Evolutionary conservation across 2,113 vertebrate genomes (phyloP), one percentile per base, ranked within the genome.

Genomic region (Hippotragus niger): DNA sequence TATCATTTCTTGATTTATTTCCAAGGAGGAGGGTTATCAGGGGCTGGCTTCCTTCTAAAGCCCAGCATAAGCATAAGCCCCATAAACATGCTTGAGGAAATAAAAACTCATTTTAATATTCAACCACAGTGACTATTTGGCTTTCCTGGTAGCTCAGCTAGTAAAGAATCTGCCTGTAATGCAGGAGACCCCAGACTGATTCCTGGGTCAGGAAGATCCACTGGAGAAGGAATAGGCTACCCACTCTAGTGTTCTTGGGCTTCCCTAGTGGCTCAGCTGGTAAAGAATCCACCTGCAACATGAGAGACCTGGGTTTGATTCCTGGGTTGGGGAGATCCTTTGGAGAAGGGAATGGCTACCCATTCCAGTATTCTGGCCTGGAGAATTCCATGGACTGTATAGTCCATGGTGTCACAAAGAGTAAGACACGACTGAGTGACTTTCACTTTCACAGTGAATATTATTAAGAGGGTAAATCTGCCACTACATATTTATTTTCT

Each of bases 71-170:
- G 36, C 12, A 58, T 16, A 50, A 88, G 31, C 10, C 53, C 52
- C 3, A 12, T 31, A 25, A 53, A 36, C 6, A 7, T 58, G 23
- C 23, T 52, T 43, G 31, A 57, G 47, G 47, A 29, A 84, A 52
- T 55, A n/a, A 84, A 74, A 88, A 36, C 11, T 93, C 19, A 67
- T 85, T 94, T 98, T 83, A 71, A 74, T 62, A 90, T 89, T 74
- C 76, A 95, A 55, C 7, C 40, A 71, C 47, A 40, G 36, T 40
- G 67, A 40, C 5, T 74, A 23, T 74, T 74, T 74, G n/a, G 67
- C 2, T 40, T 74, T 40, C 19, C n/a, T 74, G 10, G 67, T 23
- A 74, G n/a, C 10, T 74, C 1, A 74, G 67, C 67, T 74, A 36
- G 67, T 74, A 40, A 74, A 74, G 67, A 74, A 74, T 40, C 67